These are phyloP conservation scores for Lathamus discolor DNA, from an alignment of 2,113 vertebrate genomes.

Conservation along the genomic window DNA sequence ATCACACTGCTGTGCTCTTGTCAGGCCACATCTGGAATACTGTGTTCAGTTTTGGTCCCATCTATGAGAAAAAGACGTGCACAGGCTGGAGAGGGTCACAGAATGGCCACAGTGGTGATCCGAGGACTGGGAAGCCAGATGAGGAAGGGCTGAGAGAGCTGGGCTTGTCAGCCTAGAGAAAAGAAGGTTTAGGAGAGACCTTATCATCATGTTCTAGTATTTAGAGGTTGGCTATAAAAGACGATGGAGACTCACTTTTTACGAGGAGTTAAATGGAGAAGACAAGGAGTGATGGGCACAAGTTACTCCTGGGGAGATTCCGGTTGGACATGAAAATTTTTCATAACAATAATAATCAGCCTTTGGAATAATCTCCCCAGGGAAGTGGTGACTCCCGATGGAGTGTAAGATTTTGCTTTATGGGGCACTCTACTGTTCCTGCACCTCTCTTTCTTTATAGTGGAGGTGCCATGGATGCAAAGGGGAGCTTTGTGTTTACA, in stretches of 20 bases:
- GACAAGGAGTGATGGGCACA: not conserved
- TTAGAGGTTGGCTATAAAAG: not conserved
- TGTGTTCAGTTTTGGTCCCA: not conserved
- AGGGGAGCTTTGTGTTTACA: not conserved
- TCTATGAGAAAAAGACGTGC: not conserved
- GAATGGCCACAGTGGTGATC: not conserved
- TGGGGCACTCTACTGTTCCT: not conserved
- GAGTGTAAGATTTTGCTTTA: not conserved
- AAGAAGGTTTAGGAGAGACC: not conserved
- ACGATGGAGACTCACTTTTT: not conserved
- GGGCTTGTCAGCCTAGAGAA: not conserved
- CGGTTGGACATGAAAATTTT: not conserved
- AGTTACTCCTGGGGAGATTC: not conserved
- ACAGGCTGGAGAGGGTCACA: not conserved
- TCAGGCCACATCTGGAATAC: not conserved
- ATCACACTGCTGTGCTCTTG: not conserved
- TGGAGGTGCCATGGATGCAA: accelerated
- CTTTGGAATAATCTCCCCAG: not conserved
- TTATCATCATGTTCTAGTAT: not conserved
- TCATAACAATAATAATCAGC: not conserved
- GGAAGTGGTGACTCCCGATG: not conserved
- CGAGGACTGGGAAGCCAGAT: not conserved
- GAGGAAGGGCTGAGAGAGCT: not conserved
- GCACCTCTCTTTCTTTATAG: not conserved
- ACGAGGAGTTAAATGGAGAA: not conserved